phyloP scores from a whole-genome alignment of 2,113 vertebrate genomes.

The Centropristis striata region DNA sequence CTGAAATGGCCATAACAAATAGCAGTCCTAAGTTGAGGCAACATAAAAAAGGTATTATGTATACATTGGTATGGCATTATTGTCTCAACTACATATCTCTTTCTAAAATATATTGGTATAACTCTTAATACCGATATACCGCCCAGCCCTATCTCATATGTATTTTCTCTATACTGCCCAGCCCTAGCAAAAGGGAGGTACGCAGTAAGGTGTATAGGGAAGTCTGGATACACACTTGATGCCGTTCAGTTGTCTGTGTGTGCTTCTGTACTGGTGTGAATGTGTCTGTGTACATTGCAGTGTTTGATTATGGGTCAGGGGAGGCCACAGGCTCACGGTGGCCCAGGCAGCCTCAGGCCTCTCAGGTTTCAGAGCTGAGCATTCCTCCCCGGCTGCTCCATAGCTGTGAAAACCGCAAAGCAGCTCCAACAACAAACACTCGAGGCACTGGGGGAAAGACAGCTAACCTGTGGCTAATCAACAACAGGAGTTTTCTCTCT shows the following conservation, averaged over 20 bases:
- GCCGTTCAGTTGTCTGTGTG: not conserved
- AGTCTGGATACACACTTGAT: not conserved
- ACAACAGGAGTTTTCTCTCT: slow-evolving; percentile 64
- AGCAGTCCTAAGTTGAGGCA: too few relatives aligned
- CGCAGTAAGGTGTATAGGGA: not conserved
- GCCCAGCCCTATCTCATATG: too few relatives aligned
- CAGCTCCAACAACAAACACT: slow-evolving; percentile 84
- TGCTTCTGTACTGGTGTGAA: slow-evolving; percentile 2
- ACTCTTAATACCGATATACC: too few relatives aligned
- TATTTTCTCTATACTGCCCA: not conserved
- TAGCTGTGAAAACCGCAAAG: slow-evolving; percentile 87
- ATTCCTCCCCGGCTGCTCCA: slow-evolving; percentile 82
- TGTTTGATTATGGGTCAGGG: slow-evolving; percentile 76
- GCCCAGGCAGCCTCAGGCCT: slow-evolving; percentile 73
- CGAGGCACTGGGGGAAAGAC: slow-evolving; percentile 56
- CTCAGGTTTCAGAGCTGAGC: slow-evolving; percentile 83
- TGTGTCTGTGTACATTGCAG: slow-evolving; percentile 46
- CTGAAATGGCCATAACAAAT: too few relatives aligned
- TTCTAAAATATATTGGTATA: too few relatives aligned
- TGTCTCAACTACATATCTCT: too few relatives aligned
- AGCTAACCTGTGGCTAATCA: slow-evolving; percentile 72
- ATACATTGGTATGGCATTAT: too few relatives aligned
- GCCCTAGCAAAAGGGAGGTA: not conserved
- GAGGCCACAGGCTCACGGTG: slow-evolving; percentile 73
- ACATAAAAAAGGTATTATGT: too few relatives aligned